Base-by-base conservation (phyloP, 1,140 invertebrate genomes). In the Drosophila tsacasi region DNA sequence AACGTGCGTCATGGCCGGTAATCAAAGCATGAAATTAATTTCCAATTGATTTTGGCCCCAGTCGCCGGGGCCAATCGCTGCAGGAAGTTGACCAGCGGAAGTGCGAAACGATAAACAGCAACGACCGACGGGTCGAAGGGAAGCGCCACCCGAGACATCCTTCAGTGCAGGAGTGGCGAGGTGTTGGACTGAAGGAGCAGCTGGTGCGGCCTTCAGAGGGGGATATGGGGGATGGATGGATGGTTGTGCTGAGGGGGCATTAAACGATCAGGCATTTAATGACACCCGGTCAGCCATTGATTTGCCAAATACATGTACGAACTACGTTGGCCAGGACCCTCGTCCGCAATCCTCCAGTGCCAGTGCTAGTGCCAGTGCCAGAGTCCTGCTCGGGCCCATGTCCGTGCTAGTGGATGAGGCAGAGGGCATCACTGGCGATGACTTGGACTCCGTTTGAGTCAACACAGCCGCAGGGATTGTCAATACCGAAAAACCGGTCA, bases 11-110 rank as follows among this genome's bases (percentile, higher is more conserved):
- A 89, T 81, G 83, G 89, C 85, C 85, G 85, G 85, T 89, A 89
- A 89, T 89, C 85, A 89, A 90, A 89, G 85, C 85, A 90, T 85
- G 81, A 90, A 89, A 89, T 89, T 89, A 89, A 89, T 89, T 89
- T 89, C 85, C 85, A 89, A 89, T 89, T 89, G 85, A 89, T 89
- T 89, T 89, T 85, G 81, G 84, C 85, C 84, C 84, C 84, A 60
- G 72, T 77, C 65, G 74, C 55, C 61, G 72, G 54, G 64, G 44
- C 76, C 85, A 84, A 90, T 85, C 79, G 86, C 86, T 79, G 79
- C 81, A 90, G 85, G 85, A 90, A 91, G 86, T 91, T 85, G 85
- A 90, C 85, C 81, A 82, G 68, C 85, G 85, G 85, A 90, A 91
- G 86, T 91, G 85, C 84, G 84, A 87, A 89, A 90, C 85, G 85